Percentiles rank a stretch among this genome's conserved stretches.
These are phyloP conservation scores for Thysanoteuthis rhombus DNA, from an alignment of 2,888 invertebrate species.

Conservation along the genomic window DNA sequence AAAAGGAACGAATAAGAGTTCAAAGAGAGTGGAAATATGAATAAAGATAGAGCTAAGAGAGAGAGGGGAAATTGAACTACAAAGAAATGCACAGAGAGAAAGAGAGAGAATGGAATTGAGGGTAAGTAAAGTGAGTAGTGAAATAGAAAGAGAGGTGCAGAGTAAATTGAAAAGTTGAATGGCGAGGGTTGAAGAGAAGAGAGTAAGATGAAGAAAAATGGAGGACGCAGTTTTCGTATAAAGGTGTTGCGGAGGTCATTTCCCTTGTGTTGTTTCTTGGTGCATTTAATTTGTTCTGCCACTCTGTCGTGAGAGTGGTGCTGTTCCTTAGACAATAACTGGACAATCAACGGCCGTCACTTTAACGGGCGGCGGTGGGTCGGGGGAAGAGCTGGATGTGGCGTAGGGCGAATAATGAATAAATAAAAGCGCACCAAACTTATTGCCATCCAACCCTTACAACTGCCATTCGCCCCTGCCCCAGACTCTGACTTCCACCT, in stretches of 20 bases:
- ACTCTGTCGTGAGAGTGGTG: not conserved
- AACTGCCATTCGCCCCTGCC: not conserved
- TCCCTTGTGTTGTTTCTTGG: not conserved
- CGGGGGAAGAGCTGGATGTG: not conserved
- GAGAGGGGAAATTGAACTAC: not conserved
- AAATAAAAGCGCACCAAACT: not conserved
- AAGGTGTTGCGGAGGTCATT: not conserved
- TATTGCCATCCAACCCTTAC: not conserved
- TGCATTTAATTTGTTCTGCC: not conserved
- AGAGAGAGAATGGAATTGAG: not conserved
- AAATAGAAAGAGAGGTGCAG: not conserved
- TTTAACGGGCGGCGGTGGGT: not conserved
- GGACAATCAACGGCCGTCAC: not conserved
- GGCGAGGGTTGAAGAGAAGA: no score
- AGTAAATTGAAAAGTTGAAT: no score
- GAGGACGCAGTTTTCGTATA: not conserved
- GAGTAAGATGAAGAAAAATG: not conserved
- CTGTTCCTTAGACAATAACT: not conserved
- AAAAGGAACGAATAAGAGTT: not conserved
- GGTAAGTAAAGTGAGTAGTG: not conserved
- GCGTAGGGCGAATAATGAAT: not conserved
- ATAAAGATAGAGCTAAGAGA: not conserved
- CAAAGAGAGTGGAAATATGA: not conserved
- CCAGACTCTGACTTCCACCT: not conserved
- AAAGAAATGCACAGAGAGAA: not conserved